Base-by-base conservation (phyloP, 92 coral and sea anemone species). In the Plumapathes pennacea region DNA sequence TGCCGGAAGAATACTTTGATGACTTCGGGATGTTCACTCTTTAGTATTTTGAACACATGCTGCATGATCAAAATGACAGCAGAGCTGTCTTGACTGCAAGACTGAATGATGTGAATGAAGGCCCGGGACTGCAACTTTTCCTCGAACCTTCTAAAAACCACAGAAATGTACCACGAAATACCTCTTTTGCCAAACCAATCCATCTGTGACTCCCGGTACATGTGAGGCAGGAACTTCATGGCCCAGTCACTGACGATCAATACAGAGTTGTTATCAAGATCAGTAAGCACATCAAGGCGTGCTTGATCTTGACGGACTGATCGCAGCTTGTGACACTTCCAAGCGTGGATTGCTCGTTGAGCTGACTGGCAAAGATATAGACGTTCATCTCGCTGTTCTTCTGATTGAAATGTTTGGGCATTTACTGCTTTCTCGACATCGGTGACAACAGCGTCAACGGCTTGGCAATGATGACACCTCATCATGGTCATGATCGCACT, bases 141-240 rank as follows among this genome's bases (percentile, higher is more conserved):
- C 4, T 28, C 26, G 26, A 18, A 20, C 25, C 38, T 17, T 0
- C 77, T 25, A 22, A 69, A 69, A 4, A 57, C 76, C 15, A 57
- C 60, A 57, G 77, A 17, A 19, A 32, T 54, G 65, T 67, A 64
- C 65, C 65, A 54, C 33, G 74, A 55, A 67, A 67, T 67, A 22
- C 39, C 75, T 2, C 38, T 67, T 54, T 55, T 67, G 6, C 46
- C 75, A n/a, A 67, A 67, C 65, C 67, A 69, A 46, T 69, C 47
- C 37, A 45, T 65, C 7, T 69, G 77, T 23, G 41, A 57, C 24
- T 54, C 74, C 22, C 56, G 29, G 37, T 41, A 54, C 26, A 21
- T 18, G 40, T 67, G 74, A 15, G 67, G 77, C 57, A 58, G 77
- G 38, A 46, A 68, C 38, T 55, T 68, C 72, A 63, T 63, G 46